Evolutionary conservation across 2,888 invertebrate species (phyloP).

Genomic region (Harpalus rufipes): DNA sequence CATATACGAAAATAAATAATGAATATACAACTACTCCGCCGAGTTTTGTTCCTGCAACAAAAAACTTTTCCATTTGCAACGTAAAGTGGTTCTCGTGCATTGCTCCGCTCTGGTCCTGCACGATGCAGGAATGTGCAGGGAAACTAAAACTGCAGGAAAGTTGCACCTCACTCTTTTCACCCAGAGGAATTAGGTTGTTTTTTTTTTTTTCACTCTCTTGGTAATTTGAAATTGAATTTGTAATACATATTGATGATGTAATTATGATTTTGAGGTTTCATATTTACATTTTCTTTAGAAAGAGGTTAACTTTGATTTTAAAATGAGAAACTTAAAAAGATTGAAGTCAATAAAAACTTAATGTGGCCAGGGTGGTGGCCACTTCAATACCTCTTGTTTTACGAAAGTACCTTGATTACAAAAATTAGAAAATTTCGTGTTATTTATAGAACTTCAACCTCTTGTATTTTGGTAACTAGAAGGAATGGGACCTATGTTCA

Average conservation of each 20-base stretch:
- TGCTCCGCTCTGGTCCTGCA: neutral
- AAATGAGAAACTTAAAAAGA: too few relatives aligned
- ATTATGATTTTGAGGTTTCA: neutral
- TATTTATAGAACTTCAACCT: too few relatives aligned
- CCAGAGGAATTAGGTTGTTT: neutral
- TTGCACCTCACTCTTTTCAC: neutral
- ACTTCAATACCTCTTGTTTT: too few relatives aligned
- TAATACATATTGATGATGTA: neutral
- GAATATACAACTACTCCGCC: neutral
- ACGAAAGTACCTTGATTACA: too few relatives aligned
- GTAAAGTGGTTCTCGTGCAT: neutral
- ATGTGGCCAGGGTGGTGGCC: too few relatives aligned
- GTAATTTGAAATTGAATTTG: conserved; percentile 6
- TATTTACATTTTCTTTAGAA: neutral
- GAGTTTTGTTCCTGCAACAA: neutral
- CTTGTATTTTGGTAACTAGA: too few relatives aligned
- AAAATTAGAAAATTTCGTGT: too few relatives aligned
- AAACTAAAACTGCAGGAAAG: neutral
- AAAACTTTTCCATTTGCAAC: conserved; percentile 2
- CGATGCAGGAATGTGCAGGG: neutral
- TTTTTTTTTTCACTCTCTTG: neutral
- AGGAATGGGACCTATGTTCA: too few relatives aligned
- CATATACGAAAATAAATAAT: conserved; percentile 1
- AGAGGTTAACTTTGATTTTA: too few relatives aligned
- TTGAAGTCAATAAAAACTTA: too few relatives aligned